These are phyloP conservation scores for Halichondria panicea DNA, from an alignment of 37 sponge, comb jelly and placozoan genomes.

Conservation along the genomic window DNA sequence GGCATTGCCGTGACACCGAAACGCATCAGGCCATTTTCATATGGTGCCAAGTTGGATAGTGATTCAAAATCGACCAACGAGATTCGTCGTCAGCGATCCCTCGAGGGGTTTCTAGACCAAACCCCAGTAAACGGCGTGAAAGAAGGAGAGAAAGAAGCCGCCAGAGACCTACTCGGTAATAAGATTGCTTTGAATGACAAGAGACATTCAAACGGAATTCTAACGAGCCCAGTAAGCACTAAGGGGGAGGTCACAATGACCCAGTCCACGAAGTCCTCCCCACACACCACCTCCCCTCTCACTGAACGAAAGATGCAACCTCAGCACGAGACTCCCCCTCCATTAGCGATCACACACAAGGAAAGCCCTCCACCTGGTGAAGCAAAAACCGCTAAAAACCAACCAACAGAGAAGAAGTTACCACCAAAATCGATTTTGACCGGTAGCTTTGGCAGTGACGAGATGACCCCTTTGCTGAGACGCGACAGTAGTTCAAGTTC, in stretches of 20 bases:
- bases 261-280: background rate
- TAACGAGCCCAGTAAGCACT: conserved; percentile 9
- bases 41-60: too few relatives aligned
- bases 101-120: background rate
- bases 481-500: background rate
- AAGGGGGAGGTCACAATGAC: conserved; percentile 23
- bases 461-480: background rate
- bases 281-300: background rate
- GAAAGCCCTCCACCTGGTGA: background rate
- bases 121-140: background rate
- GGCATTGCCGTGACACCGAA: too few relatives aligned
- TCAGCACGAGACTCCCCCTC: background rate
- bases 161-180: background rate
- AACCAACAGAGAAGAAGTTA: background rate
- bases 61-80: background rate
- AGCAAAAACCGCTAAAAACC: background rate
- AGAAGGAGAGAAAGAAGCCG: background rate
- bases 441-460: background rate
- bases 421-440: background rate
- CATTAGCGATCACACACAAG: background rate
- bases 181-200: conserved; percentile 2
- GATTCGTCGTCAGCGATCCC: too few relatives aligned
- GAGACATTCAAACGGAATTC: conserved; percentile 15
- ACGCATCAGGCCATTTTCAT: too few relatives aligned
- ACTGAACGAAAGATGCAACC: background rate